Evolutionary conservation across 2,888 invertebrate genomes (phyloP), one percentile per base, ranked within the genome.

Genomic region (Cheilosia impressa): DNA sequence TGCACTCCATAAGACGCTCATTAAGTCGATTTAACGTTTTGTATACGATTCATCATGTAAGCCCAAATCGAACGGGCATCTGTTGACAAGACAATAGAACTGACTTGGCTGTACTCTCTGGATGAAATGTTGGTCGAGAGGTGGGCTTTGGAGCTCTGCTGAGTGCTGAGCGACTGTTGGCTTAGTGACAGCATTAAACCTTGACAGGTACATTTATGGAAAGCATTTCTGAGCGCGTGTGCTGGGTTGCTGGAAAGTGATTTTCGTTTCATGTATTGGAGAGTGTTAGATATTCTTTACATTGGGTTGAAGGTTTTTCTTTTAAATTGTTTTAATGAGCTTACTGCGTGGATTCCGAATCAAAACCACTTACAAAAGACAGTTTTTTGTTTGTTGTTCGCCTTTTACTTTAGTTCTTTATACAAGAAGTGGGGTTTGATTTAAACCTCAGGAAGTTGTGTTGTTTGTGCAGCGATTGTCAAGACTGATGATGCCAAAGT

Each of bases 101-200:
- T 13, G 34, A 19, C 24, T 31, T 19, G 41, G 27, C 10, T 43
- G 38, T 24, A 45, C 63, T 65, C 58, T 60, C 58, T 52, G 41
- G 43, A 43, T 58, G 62, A 69, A 52, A 53, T 53, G 58, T 47
- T 58, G 57, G 22, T 53, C 17, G 57, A 55, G 47, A 47, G 73
- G 47, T 57, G 57, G n/a, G 45, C 38, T 68, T 27, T 50, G 68
- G 58, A 53, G 69, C 27, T 76, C 38, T 27, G 53, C 22, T 38
- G 38, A 38, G 17, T 63, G 50, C 43, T 55, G 55, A 78, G n/a
- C 69, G 76, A 77, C 65, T 82, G 60, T 82, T 66, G 60, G 47
- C 81, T 81, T 76, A 80, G 72, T 80, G 79, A 76, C 75, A 80
- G 75, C 75, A 66, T 76, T 60, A 76, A 77, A 85, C 81, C 85